phyloP scores from a whole-genome alignment of 2,797 vertebrate species.

The Erpetoichthys calabaricus region DNA sequence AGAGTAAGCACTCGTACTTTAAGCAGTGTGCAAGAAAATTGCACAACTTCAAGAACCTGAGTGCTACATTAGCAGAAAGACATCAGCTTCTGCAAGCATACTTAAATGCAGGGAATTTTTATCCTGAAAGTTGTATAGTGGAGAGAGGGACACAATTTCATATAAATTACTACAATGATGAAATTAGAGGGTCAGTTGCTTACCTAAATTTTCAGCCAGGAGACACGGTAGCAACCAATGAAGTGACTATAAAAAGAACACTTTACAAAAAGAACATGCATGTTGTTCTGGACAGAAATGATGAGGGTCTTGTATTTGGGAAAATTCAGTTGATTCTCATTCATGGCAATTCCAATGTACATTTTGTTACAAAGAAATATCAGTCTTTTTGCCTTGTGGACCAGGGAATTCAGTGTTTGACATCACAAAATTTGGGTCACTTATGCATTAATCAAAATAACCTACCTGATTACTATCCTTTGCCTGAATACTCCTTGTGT shows the following conservation, averaged over 20 bases:
- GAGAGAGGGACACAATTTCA: slow-evolving; percentile 14
- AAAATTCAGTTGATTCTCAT: no score
- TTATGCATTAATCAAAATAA: no score
- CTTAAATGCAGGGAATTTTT: slow-evolving; percentile 13
- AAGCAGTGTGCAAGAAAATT: slow-evolving; percentile 21
- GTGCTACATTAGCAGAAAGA: slow-evolving; percentile 16
- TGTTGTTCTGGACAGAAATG: no score
- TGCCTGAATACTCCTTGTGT: no score
- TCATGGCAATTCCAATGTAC: no score
- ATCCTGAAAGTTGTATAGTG: slow-evolving; percentile 16
- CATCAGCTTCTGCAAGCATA: slow-evolving; percentile 20
- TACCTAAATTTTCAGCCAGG: neutral
- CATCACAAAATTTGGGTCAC: no score
- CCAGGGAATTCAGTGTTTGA: no score
- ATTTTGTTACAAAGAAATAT: no score
- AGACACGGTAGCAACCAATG: neutral
- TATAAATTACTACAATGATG: slow-evolving; percentile 1
- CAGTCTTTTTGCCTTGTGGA: no score
- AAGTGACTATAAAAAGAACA: slow-evolving; percentile 3
- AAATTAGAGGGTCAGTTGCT: neutral
- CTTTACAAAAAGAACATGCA: no score
- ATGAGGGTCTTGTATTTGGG: no score
- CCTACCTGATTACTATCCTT: no score
- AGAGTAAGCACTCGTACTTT: slow-evolving; percentile 20
- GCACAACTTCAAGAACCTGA: slow-evolving; percentile 20